Evolutionary conservation across 2,888 invertebrate species (phyloP).

Genomic region (Taphrorychus bicolor): DNA sequence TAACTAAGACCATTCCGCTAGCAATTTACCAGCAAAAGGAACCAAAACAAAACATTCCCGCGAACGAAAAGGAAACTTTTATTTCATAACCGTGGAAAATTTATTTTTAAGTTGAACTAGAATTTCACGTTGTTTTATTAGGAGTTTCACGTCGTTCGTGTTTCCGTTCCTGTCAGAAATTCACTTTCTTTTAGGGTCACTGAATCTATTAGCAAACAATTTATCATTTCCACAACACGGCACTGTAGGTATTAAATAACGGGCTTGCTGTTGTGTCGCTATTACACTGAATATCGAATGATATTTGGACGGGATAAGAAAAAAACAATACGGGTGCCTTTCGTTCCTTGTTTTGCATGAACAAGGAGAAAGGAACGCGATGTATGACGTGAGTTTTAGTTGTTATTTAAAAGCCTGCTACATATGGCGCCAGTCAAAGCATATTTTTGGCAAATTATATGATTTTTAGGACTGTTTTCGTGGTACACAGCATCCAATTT

Average conservation of each 20-base stretch:
- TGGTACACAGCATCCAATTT: too few relatives aligned
- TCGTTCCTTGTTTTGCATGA: background rate
- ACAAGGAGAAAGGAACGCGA: too few relatives aligned
- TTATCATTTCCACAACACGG: constrained; percentile 36
- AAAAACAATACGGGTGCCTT: background rate
- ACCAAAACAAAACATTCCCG: constrained; percentile 1
- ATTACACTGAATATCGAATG: constrained; percentile 10
- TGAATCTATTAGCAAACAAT: constrained; percentile 37
- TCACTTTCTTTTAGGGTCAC: constrained; percentile 41
- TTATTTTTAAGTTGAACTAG: constrained; percentile 16
- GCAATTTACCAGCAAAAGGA: background rate
- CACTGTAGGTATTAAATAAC: constrained; percentile 24
- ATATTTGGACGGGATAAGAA: background rate
- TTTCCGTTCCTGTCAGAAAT: constrained; percentile 35
- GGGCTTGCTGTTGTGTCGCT: constrained; percentile 15
- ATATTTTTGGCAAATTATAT: too few relatives aligned
- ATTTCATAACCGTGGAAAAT: constrained; percentile 21
- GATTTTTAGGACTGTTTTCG: too few relatives aligned
- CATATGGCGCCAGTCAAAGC: too few relatives aligned
- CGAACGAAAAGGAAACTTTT: constrained; percentile 2
- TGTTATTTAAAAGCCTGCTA: too few relatives aligned
- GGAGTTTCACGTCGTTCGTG: constrained; percentile 31
- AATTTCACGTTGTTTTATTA: constrained; percentile 32
- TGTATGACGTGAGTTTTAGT: too few relatives aligned
- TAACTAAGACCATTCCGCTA: background rate